Base-by-base conservation (phyloP, 1,140 invertebrate species). In the Drosophila subobscura region DNA sequence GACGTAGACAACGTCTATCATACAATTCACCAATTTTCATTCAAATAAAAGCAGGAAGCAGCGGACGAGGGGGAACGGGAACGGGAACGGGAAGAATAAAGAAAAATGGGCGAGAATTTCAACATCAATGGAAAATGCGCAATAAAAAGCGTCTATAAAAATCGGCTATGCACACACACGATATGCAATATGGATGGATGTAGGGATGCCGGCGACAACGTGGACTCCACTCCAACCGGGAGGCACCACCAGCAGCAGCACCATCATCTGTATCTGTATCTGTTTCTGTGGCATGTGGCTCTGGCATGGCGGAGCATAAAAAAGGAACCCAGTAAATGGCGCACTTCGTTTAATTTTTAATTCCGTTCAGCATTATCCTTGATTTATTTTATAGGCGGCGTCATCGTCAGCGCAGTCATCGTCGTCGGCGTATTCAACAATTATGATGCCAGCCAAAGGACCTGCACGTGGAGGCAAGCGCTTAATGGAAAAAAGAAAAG, bases 291-390 rank as follows among this genome's bases (percentile, higher is more conserved):
- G 44, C 58, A 20, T 42, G 20, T 42, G 45, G 20, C 16, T 29
- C 33, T 65, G 41, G 50, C 49, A 46, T 37, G 10, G 27, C 12
- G 29, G 14, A 49, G 41, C 29, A 54, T 45, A 52, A 64, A 68
- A 51, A 3, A 41, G 20, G 37, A 37, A 50, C 12, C n/a, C 55
- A 77, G 77, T 88, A 86, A 88, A 86, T 88, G 81, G 83, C 71
- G 83, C 70, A 88, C 81, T 86, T 88, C 83, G 81, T 86, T 86
- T 86, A 86, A 86, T 88, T 86, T 86, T 86, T 86, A 86, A 86
- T 86, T 86, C 81, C 81, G 77, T 29, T 61, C 70, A 77, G 78
- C 81, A 86, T 86, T 86, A 86, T 86, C 83, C 83, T 88, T 86
- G 81, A 86, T 86, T 86, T 86, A 86, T 86, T 86, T 86, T 88